phyloP scores from a whole-genome alignment of 2,113 vertebrate genomes.

The Brachypteracias leptosomus region DNA sequence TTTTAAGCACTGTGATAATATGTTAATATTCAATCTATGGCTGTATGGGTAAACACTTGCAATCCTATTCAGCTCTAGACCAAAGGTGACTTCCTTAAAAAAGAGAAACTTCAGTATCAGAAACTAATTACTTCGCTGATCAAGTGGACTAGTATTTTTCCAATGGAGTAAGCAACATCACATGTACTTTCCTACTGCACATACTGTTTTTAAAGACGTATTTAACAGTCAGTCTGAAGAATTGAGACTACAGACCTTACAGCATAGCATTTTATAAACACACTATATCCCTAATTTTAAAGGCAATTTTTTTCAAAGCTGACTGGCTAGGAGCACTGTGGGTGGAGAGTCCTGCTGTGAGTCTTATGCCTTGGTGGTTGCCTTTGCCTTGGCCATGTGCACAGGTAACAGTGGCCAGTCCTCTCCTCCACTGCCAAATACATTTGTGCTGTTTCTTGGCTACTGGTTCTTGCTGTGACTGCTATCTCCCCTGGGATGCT shows the following conservation, averaged over 20 bases:
- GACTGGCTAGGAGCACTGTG: not conserved
- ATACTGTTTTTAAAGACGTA: not conserved
- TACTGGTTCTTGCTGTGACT: not conserved
- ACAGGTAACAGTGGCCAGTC: not conserved
- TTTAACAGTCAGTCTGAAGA: not conserved
- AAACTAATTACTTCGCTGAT: not conserved
- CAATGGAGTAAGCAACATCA: not conserved
- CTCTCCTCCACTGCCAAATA: not conserved
- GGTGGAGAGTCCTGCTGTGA: rapidly evolving
- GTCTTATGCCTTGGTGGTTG: not conserved
- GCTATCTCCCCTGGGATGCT: not conserved
- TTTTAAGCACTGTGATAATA: not conserved
- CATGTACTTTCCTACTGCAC: not conserved
- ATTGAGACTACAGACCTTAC: not conserved
- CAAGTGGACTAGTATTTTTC: not conserved
- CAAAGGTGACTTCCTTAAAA: not conserved
- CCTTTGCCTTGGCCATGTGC: not conserved
- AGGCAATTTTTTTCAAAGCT: not conserved
- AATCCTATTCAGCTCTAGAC: not conserved
- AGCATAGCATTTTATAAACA: not conserved
- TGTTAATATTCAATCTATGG: rapidly evolving
- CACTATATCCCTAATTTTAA: not conserved
- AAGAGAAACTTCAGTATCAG: not conserved
- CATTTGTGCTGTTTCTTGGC: not conserved
- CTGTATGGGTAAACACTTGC: not conserved